phyloP scores from a whole-genome alignment of 2,113 vertebrate genomes.

The Raphicerus campestris region DNA sequence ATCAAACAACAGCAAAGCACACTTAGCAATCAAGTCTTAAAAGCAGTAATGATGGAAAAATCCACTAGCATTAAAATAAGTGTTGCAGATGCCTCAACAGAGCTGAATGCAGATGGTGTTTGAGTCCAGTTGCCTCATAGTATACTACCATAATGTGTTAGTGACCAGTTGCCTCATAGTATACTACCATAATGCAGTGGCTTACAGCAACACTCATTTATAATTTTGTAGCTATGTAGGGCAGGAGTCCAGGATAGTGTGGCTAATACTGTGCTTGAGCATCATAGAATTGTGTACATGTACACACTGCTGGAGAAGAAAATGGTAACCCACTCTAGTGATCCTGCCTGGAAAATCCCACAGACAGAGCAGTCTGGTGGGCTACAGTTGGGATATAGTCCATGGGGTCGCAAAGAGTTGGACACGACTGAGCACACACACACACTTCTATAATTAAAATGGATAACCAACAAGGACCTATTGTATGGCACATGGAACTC shows the following conservation, averaged over 20 bases:
- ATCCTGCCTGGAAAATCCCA: neutral
- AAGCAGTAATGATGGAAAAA: neutral
- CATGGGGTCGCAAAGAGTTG: neutral
- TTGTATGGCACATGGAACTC: neutral
- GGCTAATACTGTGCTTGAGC: neutral
- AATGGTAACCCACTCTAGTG: neutral
- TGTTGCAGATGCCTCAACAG: accelerated
- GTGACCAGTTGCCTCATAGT: accelerated
- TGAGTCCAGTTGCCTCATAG: no score
- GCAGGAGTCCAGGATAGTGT: neutral
- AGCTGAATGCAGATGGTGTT: neutral
- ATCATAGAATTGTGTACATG: neutral
- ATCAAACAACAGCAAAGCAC: neutral
- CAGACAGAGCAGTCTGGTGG: neutral
- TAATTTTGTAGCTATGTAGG: neutral
- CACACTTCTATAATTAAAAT: neutral
- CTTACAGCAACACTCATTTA: neutral
- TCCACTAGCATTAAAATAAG: no score
- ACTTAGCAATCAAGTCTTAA: neutral
- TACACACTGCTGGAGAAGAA: neutral
- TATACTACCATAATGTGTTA: neutral
- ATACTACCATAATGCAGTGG: accelerated
- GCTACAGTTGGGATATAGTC: neutral
- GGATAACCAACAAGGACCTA: neutral
- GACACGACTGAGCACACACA: neutral